These are phyloP conservation scores for Cryptotermes secundus DNA, from an alignment of 1,140 invertebrate species.

Conservation along the genomic window DNA sequence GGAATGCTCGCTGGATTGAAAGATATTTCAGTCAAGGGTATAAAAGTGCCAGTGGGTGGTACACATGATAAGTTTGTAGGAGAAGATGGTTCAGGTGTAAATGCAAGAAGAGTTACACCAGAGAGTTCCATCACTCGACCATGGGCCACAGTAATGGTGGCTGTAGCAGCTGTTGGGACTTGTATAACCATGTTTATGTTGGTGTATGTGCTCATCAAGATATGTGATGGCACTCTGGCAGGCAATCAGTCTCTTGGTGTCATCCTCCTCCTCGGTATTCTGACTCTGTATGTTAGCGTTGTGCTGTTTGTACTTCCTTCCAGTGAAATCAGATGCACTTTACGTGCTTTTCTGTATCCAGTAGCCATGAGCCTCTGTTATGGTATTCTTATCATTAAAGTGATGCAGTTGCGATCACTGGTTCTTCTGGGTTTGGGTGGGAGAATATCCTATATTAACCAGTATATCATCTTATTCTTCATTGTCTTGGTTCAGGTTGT, in stretches of 20 bases:
- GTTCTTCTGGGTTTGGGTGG: slow-evolving; percentile 47
- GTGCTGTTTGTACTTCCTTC: slow-evolving; percentile 50
- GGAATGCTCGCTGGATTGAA: not conserved
- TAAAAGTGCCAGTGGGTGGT: not conserved
- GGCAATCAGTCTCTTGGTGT: slow-evolving; percentile 53
- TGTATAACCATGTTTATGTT: slow-evolving; percentile 48
- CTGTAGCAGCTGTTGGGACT: slow-evolving; percentile 43
- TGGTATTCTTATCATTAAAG: slow-evolving; percentile 47
- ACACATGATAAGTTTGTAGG: not conserved
- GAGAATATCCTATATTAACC: slow-evolving; percentile 45
- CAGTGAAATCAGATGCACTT: slow-evolving; percentile 44
- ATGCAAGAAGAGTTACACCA: slow-evolving; percentile 37
- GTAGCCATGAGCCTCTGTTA: slow-evolving; percentile 43
- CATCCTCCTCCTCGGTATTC: slow-evolving; percentile 49
- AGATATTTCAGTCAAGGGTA: not conserved
- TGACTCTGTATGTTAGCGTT: slow-evolving; percentile 49
- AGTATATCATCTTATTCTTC: slow-evolving; percentile 47
- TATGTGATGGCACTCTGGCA: slow-evolving; percentile 51
- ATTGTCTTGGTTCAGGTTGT: slow-evolving; percentile 47
- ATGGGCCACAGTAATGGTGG: slow-evolving; percentile 45
- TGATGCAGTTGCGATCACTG: slow-evolving; percentile 46
- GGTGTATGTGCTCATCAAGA: slow-evolving; percentile 48
- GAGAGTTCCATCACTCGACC: slow-evolving; percentile 44
- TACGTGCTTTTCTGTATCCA: slow-evolving; percentile 44
- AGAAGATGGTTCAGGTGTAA: slow-evolving; percentile 15